Conservation (phyloP, 1,140 invertebrate genomes). For the Amyelois transitella region DNA sequence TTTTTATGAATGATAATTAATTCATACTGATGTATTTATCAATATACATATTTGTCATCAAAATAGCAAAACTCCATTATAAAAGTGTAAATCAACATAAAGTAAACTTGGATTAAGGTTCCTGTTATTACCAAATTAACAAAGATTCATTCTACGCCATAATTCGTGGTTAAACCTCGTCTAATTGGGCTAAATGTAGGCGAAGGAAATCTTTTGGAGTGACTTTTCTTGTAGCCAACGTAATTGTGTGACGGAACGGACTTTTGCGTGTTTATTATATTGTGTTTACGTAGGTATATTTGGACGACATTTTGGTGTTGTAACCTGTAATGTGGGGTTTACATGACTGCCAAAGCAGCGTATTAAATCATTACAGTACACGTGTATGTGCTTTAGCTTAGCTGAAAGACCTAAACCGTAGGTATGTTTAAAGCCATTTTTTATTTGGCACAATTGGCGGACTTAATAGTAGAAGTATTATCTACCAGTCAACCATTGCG, state of each 20-base stretch:
- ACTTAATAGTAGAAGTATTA: no score
- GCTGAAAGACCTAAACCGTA: no score
- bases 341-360: no score
- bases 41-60: neutral
- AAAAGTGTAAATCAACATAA: neutral
- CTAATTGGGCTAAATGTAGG: slow-evolving; percentile 20
- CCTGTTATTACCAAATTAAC: neutral
- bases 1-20: no score
- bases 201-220: slow-evolving; percentile 24
- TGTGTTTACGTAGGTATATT: neutral
- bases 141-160: slow-evolving; percentile 23
- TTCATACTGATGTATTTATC: no score
- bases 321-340: no score
- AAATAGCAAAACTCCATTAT: neutral
- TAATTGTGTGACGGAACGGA: slow-evolving; percentile 21
- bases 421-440: no score
- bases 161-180: slow-evolving; percentile 13
- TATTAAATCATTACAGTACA: no score
- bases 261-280: slow-evolving; percentile 23
- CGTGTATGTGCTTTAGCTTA: no score
- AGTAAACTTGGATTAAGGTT: neutral
- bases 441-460: no score
- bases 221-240: slow-evolving; percentile 31
- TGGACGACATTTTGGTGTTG: neutral
- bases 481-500: no score